Evolutionary conservation across 2,888 invertebrate genomes (phyloP), one percentile per base, ranked within the genome.

Genomic region (Pollenia labialis): DNA sequence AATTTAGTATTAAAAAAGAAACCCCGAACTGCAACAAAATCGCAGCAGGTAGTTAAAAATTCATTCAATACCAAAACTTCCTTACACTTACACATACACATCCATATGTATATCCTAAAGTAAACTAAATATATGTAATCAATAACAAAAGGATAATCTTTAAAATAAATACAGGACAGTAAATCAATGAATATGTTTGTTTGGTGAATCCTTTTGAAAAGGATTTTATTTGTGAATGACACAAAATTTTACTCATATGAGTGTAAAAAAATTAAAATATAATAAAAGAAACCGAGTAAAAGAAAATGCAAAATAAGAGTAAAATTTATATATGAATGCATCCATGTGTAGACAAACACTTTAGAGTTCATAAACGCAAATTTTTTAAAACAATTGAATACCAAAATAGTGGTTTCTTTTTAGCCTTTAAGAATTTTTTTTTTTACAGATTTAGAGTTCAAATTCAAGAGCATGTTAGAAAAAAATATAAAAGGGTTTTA

Each of bases 121-220:
- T 76, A 84, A 81, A 87, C 87, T 77, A 84, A 84, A 87, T 87
- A 87, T 72, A 87, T 87, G 87, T 77, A 87, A 87, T 84, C 62
- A 16, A 62, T 48, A 50, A 87, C 74, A 87, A 87, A 76, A 69
- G 60, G 60, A 60, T 80, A 84, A 87, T 84, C 84, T 64, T 54
- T 64, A 68, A 64, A 60, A 84, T 58, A 87, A 87, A 84, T 81
- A 81, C n/a, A 58, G 1, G 48, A 81, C 77, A 87, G 84, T 81
- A 81, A 87, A 84, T 76, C 84, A 74, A 84, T 84, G 81, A 81
- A 84, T 52, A 58, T 75, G 68, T 81, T 85, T 54, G 76, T 44
- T 72, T 23, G 42, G 6, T 54, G 4, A 52, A 42, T 48, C 48
- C 48, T n/a, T 75, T 23, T 50, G 69, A 85, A 72, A 62, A 66